Evolutionary conservation across 2,113 vertebrate species (phyloP), one percentile per base, ranked within the genome.

Genomic region (Sinocyclocheilus rhinocerous): DNA sequence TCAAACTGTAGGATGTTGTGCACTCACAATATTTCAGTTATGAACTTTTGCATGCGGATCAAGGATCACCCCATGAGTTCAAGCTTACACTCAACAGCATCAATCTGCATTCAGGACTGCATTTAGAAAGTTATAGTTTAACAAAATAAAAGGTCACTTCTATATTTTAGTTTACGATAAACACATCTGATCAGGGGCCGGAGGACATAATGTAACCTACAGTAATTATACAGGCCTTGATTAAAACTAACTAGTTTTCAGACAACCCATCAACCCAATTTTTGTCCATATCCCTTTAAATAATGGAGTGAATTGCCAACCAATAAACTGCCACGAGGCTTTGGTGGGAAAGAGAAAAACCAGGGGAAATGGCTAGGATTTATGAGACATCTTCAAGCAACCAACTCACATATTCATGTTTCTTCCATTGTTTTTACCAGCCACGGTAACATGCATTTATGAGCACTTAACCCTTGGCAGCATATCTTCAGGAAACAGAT

Each of bases 401-500:
- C 90, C 90, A 89, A 93, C 91, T 90, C 88, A 92, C 91, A 92
- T 92, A 91, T 92, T 92, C 86, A 89, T 93, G 91, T 91, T 84
- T 79, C 85, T 84, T 79, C 52, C 3, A 73, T 67, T 86, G 76
- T 88, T 83, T 89, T 93, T 94, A 90, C 90, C 93, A 95, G 94
- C 96, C 96, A 97, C 95, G 94, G 95, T 95, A 96, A 96, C 97
- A 96, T 95, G 96, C 94, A 95, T 95, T 83, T 93, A 89, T 93
- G 92, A 96, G 95, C 92, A 92, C 96, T 96, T 96, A 95, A 95
- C 95, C 95, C 94, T 93, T 95, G 94, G 95, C 95, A 93, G 94
- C 96, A 97, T 98, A 99, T 99, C 97, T 97, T 96, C 97, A 98
- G 97, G 97, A 99, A 99, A 98, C 97, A 99, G 97, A 98, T 96